Evolutionary conservation across 1,140 invertebrate genomes (phyloP).

Genomic region (Trichomalopsis sarcophagae): DNA sequence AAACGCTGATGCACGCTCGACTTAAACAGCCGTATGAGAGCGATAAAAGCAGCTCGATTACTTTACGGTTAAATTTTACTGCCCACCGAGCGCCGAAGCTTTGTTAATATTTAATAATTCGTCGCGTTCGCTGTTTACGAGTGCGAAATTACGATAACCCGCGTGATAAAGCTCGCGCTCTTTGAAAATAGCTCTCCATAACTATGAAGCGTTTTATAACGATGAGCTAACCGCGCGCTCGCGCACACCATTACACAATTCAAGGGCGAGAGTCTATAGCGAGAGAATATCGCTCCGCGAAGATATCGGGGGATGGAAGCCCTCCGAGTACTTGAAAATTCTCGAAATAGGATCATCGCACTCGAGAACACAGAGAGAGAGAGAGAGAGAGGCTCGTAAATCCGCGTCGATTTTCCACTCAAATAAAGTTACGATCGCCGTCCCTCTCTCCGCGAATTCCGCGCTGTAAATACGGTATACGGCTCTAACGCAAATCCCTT

Average conservation of each 20-base stretch:
- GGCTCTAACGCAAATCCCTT: too few species aligned
- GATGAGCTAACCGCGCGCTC: constrained; percentile 22
- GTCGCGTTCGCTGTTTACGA: not conserved
- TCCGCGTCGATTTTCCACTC: not conserved
- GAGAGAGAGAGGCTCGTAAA: not conserved
- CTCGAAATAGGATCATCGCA: not conserved
- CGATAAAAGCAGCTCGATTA: not conserved
- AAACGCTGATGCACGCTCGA: not conserved
- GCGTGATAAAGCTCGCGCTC: not conserved
- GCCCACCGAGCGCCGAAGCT: not conserved
- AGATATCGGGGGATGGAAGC: not conserved
- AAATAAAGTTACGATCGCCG: not conserved
- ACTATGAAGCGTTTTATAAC: constrained; percentile 16
- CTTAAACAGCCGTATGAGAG: not conserved
- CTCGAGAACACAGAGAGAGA: not conserved
- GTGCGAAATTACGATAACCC: not conserved
- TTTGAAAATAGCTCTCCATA: constrained; percentile 35
- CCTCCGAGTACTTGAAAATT: not conserved
- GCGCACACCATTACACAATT: constrained; percentile 18
- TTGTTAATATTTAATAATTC: not conserved
- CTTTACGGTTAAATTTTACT: constrained; percentile 4
- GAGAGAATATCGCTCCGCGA: too few species aligned
- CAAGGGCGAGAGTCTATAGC: constrained; percentile 1
- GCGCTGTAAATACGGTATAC: not conserved
- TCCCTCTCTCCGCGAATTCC: not conserved